Base-by-base conservation (phyloP, 2,888 invertebrate species). In the Saturnia pavonia region DNA sequence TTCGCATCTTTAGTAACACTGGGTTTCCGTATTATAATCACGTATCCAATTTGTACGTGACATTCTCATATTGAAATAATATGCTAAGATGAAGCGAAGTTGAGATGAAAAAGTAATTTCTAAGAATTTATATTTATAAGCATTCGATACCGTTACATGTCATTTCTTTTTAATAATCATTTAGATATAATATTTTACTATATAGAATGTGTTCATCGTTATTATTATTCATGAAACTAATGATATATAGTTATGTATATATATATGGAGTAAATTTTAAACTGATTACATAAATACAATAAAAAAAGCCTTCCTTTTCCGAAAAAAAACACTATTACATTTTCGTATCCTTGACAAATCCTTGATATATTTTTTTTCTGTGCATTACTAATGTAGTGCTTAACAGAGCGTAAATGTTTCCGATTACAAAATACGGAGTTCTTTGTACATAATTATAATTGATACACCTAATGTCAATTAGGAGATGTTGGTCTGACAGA, bases 41-140 rank as follows among this genome's bases (percentile, higher is more conserved):
- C 67, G 67, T 48, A 67, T 60, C 19, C 67, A 45, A 11, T 22
- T 43, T 11, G 45, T 45, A 25, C 67, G 48, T 65, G 65, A 65
- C 40, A 40, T 34, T 65, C 65, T 40, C 40, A n/a, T 65, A 40
- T 65, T 65, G 8, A 65, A 65, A 65, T 65, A 65, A n/a, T 65
- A 60, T 60, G 57, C 57, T 60, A 60, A 60, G 6, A 60, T 60
- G 27, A 27, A 60, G n/a, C 25, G 11, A 60, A 60, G 19, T 60
- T 60, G 57, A 60, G 6, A 60, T 60, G 11, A 6, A 60, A 60
- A 60, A 27, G 27, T 60, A 14, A 27, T 60, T 27, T 60, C 25
- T 60, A 60, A 60, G 57, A 27, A 14, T 27, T 14, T 27, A 14
- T 27, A 27, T 60, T 60, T 60, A 60, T 14, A 27, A 60, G 25